Base-by-base conservation (phyloP, 2,797 vertebrate species). In the Hylomyscus alleni region DNA sequence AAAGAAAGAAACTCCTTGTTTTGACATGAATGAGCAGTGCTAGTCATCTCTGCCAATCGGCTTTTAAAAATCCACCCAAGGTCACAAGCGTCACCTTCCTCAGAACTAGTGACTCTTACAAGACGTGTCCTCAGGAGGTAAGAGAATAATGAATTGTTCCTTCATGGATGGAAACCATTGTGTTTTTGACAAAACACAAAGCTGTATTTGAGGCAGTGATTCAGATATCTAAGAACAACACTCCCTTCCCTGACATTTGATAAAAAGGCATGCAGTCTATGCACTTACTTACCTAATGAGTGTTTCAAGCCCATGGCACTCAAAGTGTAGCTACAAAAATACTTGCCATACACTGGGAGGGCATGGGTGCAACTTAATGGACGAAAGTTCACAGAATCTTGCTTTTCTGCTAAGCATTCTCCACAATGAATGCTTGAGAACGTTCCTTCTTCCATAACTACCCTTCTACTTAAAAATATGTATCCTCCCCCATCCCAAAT, bases 1-100 rank as follows among this genome's bases (percentile, higher is more conserved):
- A 12, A 93, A 90, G 72, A 93, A 88, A 92, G 52, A 89, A 89
- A 58, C 9, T 85, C 3, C 58, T 84, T 81, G 19, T 90, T 86
- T 91, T 40, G n/a, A 44, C 54, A 89, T 54, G 65, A 85, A 65
- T 5, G 56, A 78, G 47, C 31, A 31, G 47, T 85, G 47, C 10
- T 90, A 50, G 90, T 90, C 15, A 19, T 88, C 15, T 84, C 76
- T 84, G 44, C 37, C 58, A 54, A 29, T 1, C 9, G 69, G 47
- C 44, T 84, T 88, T 73, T 84, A 77, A 80, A 95, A 93, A 65
- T 92, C 31, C 37, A 56, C 29, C 26, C 29, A 50, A 50, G 47
- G 77, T 95, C 60, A 91, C 7, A 65, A 81, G 20, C 54, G 58
- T 93, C 34, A 77, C 20, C 50, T 93, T 89, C 80, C 80, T 87